A percentile compares a stretch with the other conserved stretches of the same genome.
Conservation (phyloP, 2,888 invertebrate species). For the Cosmia pyralina region DNA sequence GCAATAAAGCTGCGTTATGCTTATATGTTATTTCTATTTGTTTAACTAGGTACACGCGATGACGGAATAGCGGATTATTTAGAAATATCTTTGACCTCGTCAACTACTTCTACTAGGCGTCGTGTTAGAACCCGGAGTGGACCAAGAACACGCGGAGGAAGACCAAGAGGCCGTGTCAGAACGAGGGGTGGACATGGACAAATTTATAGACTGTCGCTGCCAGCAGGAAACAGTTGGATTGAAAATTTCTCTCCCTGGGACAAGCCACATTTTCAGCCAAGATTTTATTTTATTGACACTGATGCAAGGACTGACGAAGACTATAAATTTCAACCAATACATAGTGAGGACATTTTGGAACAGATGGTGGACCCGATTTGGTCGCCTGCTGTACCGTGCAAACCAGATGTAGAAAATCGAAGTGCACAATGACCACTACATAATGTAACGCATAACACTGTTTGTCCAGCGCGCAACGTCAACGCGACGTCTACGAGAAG, state of each 20-base stretch:
- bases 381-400: background rate
- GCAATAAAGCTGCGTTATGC: background rate
- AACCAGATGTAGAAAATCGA: background rate
- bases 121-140: background rate
- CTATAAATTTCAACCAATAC: background rate
- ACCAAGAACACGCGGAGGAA: background rate
- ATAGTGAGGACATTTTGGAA: background rate
- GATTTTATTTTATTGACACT: slow-evolving; percentile 2
- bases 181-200: background rate
- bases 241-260: background rate
- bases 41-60: background rate
- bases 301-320: background rate
- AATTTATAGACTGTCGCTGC: background rate
- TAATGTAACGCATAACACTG: background rate
- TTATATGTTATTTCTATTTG: background rate
- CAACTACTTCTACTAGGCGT: background rate
- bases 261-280: background rate
- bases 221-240: background rate
- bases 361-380: background rate
- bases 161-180: background rate
- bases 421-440: background rate
- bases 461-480: too few species aligned
- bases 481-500: too few species aligned
- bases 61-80: background rate
- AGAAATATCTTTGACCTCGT: background rate